Base-by-base conservation (phyloP, 2,113 vertebrate genomes). In the Cavia aperea region DNA sequence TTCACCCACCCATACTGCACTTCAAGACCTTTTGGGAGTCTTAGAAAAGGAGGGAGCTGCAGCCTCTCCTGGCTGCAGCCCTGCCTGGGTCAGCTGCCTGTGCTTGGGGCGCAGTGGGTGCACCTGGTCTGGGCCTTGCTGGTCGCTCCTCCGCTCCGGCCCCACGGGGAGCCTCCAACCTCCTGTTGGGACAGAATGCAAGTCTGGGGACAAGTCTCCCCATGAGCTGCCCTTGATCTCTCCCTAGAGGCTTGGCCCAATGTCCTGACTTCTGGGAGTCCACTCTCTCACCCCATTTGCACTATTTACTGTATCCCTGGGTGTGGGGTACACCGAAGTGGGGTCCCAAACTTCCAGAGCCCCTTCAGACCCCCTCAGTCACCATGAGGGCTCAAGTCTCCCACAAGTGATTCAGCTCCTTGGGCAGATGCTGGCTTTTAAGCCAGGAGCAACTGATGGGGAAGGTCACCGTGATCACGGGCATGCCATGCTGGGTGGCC, bases 401-500 rank as follows among this genome's bases (percentile, higher is more conserved):
- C 26, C 4, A 56, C 23, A 19, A 10, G 13, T 29, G 1, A 46
- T 26, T 14, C 7, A 8, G 13, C 23, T 15, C 51, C 60, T 15
- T 36, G 79, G 13, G 36, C 7, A 56, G 70, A 14, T 29, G 70
- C 51, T n/a, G 49, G 31, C 14, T 43, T 33, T 33, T 33, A 36
- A 65, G 31, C 31, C 58, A 9, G 14, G 29, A 3, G 15, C 29
- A 58, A 3, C 29, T 13, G 46, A 33, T 3, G 0, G 63, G 43
- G 58, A 49, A 93, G 60, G 60, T 19, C 81, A 18, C 78, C 10
- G 7, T 4, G 10, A 81, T 16, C 26, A 33, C 4, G 19, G 0
- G 0, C 5, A 33, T 23, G 65, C 72, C 13, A 2, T 2, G 8
- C 54, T 39, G 33, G 26, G 24, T 16, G 63, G n/a, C 6, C 2